phyloP scores from a whole-genome alignment of 1,140 invertebrate genomes.

The Halyomorpha halys region DNA sequence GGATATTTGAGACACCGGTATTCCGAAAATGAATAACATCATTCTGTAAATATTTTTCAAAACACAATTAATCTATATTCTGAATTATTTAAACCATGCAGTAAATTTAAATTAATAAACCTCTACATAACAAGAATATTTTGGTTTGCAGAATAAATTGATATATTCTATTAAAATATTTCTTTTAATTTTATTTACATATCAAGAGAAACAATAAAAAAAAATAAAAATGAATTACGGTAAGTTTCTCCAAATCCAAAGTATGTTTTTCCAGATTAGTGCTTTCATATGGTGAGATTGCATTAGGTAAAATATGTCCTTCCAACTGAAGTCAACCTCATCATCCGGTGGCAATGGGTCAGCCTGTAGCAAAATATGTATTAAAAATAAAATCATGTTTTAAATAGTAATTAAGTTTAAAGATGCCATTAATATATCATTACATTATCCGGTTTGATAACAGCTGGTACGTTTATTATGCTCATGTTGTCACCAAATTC shows the following conservation, averaged over 20 bases:
- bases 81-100: no score
- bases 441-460: constrained; percentile 12
- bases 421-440: neutral
- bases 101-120: no score
- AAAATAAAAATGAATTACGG: constrained; percentile 41
- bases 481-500: constrained; percentile 76
- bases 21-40: constrained; percentile 81
- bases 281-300: constrained; percentile 54
- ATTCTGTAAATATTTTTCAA: constrained; percentile 44
- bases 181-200: no score
- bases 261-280: constrained; percentile 82
- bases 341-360: constrained; percentile 47
- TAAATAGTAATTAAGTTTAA: neutral
- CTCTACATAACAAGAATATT: no score
- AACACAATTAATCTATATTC: neutral
- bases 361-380: constrained; percentile 20
- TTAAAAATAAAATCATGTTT: neutral
- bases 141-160: no score
- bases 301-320: constrained; percentile 53
- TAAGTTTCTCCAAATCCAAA: constrained; percentile 86
- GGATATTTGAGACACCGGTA: constrained; percentile 46
- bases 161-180: no score
- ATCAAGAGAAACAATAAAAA: no score
- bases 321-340: constrained; percentile 39
- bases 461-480: constrained; percentile 5